Conservation (phyloP, 2,797 vertebrate genomes). For the Spea hammondii region DNA sequence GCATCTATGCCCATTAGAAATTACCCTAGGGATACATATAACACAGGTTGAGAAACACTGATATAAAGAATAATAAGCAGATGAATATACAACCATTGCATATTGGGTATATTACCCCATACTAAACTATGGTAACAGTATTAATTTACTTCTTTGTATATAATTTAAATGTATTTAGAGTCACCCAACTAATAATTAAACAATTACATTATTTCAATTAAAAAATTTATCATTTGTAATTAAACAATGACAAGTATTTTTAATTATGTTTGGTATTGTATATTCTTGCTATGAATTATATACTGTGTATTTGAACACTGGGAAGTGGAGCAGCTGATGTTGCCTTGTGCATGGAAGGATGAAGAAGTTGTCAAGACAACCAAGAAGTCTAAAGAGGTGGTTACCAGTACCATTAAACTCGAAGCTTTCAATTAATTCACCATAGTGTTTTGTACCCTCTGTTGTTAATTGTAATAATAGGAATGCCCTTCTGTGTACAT, state of each 20-base stretch:
- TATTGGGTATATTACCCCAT: too few species aligned
- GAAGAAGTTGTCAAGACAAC: constrained; percentile 79
- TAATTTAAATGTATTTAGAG: too few species aligned
- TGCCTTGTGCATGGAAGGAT: constrained; percentile 64
- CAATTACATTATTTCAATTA: too few species aligned
- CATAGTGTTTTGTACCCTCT: constrained; percentile 69
- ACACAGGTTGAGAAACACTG: too few species aligned
- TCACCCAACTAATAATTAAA: too few species aligned
- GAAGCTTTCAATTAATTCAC: constrained; percentile 74
- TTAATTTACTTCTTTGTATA: too few species aligned
- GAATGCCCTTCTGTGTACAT: constrained; percentile 68
- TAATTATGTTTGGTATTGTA: not conserved
- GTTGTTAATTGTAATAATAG: constrained; percentile 77
- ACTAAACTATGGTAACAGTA: too few species aligned
- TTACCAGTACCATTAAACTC: constrained; percentile 69
- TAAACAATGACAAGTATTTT: not conserved
- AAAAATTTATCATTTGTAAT: not conserved
- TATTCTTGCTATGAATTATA: constrained; percentile 39
- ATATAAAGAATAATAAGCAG: too few species aligned
- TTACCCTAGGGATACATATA: too few species aligned
- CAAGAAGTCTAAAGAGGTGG: constrained; percentile 69
- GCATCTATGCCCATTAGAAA: too few species aligned
- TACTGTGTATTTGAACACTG: constrained; percentile 65
- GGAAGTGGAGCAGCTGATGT: constrained; percentile 66
- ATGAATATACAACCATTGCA: too few species aligned